A percentile compares a stretch with the other conserved stretches of the same genome.
phyloP scores from a whole-genome alignment of 2,888 invertebrate genomes.

The Cerastoderma edule region DNA sequence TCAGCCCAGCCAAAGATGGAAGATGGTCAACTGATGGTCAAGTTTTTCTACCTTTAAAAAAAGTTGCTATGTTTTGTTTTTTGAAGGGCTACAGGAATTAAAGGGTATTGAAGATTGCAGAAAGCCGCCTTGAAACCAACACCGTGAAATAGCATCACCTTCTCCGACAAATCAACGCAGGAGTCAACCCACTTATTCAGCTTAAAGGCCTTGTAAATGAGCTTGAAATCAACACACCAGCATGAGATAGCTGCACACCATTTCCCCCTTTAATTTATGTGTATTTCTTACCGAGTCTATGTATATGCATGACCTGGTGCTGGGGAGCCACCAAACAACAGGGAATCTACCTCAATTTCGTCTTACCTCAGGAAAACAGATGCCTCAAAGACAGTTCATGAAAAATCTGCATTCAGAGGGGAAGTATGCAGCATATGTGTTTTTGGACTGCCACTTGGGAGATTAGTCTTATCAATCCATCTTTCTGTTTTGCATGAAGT shows the following conservation, averaged over 20 bases:
- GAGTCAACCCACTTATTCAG: no score
- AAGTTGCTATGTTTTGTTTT: slow-evolving; percentile 30
- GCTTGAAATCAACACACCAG: neutral
- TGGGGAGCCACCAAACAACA: neutral
- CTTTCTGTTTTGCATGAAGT: slow-evolving; percentile 12
- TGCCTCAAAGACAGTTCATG: no score
- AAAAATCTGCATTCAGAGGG: no score
- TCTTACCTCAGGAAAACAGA: no score
- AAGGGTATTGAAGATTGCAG: neutral
- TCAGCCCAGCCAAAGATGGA: slow-evolving; percentile 2
- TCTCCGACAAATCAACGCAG: no score
- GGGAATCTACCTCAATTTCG: slow-evolving; percentile 3
- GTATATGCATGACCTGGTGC: slow-evolving; percentile 3
- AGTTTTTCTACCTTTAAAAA: slow-evolving; percentile 27
- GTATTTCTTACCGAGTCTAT: neutral
- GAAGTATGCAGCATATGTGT: no score
- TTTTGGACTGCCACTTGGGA: no score
- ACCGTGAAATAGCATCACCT: no score
- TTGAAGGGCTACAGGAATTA: slow-evolving; percentile 18
- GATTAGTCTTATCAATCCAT: no score
- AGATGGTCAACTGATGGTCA: slow-evolving; percentile 12
- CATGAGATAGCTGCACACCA: neutral
- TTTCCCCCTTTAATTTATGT: neutral
- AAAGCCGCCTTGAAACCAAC: no score
- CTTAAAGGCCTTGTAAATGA: no score